Base-by-base conservation (phyloP, 2,888 invertebrate genomes). In the Xestoiulus laeticollis region DNA sequence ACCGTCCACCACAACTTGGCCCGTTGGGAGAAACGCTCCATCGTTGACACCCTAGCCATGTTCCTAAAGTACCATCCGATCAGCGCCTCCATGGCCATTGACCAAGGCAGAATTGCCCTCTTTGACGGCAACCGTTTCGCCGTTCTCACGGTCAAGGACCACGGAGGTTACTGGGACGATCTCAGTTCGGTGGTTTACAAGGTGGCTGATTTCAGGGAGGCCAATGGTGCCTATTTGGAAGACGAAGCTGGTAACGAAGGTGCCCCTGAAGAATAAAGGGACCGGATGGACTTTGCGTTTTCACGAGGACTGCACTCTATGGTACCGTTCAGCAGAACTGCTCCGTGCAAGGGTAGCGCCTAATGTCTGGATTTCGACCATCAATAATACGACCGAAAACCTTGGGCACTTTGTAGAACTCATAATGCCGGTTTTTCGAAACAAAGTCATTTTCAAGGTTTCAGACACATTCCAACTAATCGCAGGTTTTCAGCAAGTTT, bases 1-100 rank as follows among this genome's bases (percentile, higher is more conserved):
- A 93, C 92, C 89, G 92, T 93, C 90, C 92, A 91, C 83, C 89
- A 89, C 89, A 89, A 89, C 53, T 68, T 89, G 87, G 89, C 89
- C 32, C 86, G 89, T 30, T 89, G 89, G 89, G 89, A 89, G 84
- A 89, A 89, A 48, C 33, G 89, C 6, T 89, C 89, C 82, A 89
- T 89, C 53, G 89, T 89, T 33, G 89, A 89, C 88, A 89, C 89
- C 38, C 44, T 89, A 85, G 89, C 89, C 88, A 89, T 89, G 89
- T 89, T 89, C 44, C 88, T 89, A 53, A 89, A 89, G 53, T 89
- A 89, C 68, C 89, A 89, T 43, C 89, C 89, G 8, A 88, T 89
- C 85, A 88, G 87, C 53, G 89, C 89, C 16, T 88, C 89, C 26
- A 89, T 89, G 89, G 88, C 89, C 86, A 88, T 89, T 33, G 88